Evolutionary conservation across 2,797 vertebrate species (phyloP), one percentile per base, ranked within the genome.

Genomic region (Aphelocoma californica): DNA sequence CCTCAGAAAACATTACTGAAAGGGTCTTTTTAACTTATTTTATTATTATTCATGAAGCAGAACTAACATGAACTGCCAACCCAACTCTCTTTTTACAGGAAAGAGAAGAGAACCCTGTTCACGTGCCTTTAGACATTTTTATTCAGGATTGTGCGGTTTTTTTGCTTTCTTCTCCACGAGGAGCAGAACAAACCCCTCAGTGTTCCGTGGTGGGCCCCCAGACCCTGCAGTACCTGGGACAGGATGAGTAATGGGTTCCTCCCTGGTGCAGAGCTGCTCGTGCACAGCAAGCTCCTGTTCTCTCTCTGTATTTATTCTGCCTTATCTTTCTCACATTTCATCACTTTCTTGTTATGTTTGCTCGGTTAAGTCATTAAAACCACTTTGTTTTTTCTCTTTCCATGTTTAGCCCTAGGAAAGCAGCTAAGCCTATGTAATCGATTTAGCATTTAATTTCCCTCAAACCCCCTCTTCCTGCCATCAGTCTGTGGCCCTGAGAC

Each of bases 291-390:
- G 85, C 57, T 94, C 67, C 91, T 94, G 69, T 78, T 93, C 62
- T 6, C 70, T 74, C 67, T 85, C 53, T 85, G 61, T 96, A 69
- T 94, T 96, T 97, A 86, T 91, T 92, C 73, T 92, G 73, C 26
- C 90, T 95, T 93, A 92, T 93, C 95, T 95, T 88, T 20, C 93
- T 78, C 92, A 60, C 56, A 84, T 95, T 96, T 97, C 96, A 94
- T 96, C 96, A 88, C 92, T 96, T 94, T 91, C 95, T 91, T 96
- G 95, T 96, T 95, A 92, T 93, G 87, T 97, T 97, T 96, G 92
- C 91, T 93, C 84, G 69, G 74, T 81, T 83, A 92, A 96, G 95
- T 95, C 91, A 96, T 95, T 89, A 93, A 91, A 94, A 85, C 86
- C 74, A 85, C 72, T 87, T 81, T 38, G 74, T 62, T 87, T 93